Evolutionary conservation across 2,888 invertebrate genomes (phyloP).

Genomic region (Ptychoptera albimana): DNA sequence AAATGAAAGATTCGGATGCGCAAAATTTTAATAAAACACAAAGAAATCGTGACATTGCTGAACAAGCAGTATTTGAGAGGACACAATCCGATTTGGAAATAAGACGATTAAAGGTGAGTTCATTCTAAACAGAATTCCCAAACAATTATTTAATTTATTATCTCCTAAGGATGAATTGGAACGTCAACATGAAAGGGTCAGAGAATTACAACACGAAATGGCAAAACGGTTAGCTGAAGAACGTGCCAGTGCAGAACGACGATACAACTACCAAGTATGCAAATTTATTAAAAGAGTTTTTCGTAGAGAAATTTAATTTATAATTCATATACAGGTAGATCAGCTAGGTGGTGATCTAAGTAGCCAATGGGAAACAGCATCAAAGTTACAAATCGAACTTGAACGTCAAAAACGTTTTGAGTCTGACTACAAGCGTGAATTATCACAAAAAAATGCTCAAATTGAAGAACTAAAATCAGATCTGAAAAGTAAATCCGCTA

Average conservation of each 20-base stretch:
- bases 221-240: constrained; percentile 53
- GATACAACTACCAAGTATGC: constrained; percentile 44
- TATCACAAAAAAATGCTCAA: constrained; percentile 55
- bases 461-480: constrained; percentile 70
- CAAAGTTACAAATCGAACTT: constrained; percentile 58
- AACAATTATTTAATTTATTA: too few relatives aligned
- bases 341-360: constrained; percentile 64
- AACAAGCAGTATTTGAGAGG: constrained; percentile 63
- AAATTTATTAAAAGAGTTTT: not conserved
- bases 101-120: constrained; percentile 34
- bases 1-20: constrained; percentile 43
- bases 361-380: constrained; percentile 64
- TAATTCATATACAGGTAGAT: constrained; percentile 34
- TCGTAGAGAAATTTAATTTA: not conserved
- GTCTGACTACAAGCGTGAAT: constrained; percentile 56
- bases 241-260: constrained; percentile 51
- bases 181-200: constrained; percentile 55
- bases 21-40: constrained; percentile 48
- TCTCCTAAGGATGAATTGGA: constrained; percentile 60
- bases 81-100: constrained; percentile 60
- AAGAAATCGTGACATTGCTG: constrained; percentile 50
- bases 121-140: too few relatives aligned
- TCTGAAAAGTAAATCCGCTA: constrained; percentile 50
- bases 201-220: constrained; percentile 62
- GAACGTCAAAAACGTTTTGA: constrained; percentile 67